Base-by-base conservation (phyloP, 2,113 vertebrate genomes). In the Marcusenius ussheri region DNA sequence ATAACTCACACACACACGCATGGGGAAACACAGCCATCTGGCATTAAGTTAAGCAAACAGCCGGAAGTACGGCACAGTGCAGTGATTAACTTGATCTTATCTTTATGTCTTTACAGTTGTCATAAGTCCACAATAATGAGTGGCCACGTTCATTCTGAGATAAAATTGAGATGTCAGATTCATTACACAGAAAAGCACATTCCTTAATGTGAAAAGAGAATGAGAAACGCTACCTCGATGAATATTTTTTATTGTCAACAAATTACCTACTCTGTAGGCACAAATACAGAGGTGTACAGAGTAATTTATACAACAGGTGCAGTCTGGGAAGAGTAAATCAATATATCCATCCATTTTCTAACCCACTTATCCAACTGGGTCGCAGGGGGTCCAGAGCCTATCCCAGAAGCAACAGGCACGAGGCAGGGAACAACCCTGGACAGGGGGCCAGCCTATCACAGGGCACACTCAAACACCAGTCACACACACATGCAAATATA, bases 61-160 rank as follows among this genome's bases (percentile, higher is more conserved):
- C 8, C 47, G 80, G 46, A 70, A 17, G 50, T 47, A 11, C 7
- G 31, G 88, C 49, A 35, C 21, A 50, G 31, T 24, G 47, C 66
- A 89, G 15, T 89, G 47, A 89, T 24, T 74, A 77, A 47, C 46
- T 21, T 88, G 42, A 86, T 58, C 88, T 27, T 49, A 70, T 70
- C 62, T 70, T 70, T 70, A 91, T 70, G 24, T n/a, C 80, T 93
- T 93, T 89, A 92, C 31, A 39, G 53, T 74, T 56, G 66, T 77
- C 89, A 88, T 90, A 51, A 80, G 49, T 11, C 9, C 5, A 83
- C 53, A 0, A 15, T 88, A 77, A 93, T 42, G 3, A 77, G 15
- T 7, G 42, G 50, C 46, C 17, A 56, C 6, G 0, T 77, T 77
- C 35, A 77, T 35, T 19, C 49, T 83, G 89, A 85, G 89, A 89